Percentiles rank a stretch among this genome's conserved stretches.
Conservation (phyloP, 2,797 vertebrate species). For the Chromobotia macracanthus region DNA sequence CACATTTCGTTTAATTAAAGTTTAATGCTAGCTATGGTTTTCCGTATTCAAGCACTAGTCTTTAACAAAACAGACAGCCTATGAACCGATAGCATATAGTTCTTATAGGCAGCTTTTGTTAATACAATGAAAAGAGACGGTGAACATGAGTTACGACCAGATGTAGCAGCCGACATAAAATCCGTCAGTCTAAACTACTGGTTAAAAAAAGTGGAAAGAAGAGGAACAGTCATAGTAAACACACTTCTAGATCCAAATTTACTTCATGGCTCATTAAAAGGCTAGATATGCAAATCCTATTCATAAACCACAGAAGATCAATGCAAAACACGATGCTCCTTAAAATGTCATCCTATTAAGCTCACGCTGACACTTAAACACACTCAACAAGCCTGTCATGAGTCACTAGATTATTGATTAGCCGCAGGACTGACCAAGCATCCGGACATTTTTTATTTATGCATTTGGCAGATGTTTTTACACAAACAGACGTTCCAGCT, state of each 20-base stretch:
- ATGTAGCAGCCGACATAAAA: slow-evolving; percentile 15
- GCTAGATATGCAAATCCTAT: slow-evolving; percentile 53
- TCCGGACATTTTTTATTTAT: neutral
- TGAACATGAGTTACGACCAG: neutral
- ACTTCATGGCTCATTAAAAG: slow-evolving; percentile 31
- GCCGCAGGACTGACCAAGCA: slow-evolving; percentile 33
- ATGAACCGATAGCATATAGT: slow-evolving; percentile 1
- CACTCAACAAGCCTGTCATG: slow-evolving; percentile 4
- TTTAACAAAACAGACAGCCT: slow-evolving; percentile 2
- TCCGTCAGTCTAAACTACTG: neutral
- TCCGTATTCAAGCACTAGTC: slow-evolving; percentile 2
- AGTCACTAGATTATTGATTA: slow-evolving; percentile 37
- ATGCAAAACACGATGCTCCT: slow-evolving; percentile 42
- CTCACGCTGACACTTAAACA: slow-evolving; percentile 17
- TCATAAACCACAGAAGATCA: slow-evolving; percentile 55
- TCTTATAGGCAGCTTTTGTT: slow-evolving; percentile 11
- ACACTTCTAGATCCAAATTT: slow-evolving; percentile 23
- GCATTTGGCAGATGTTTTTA: no score
- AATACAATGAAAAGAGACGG: slow-evolving; percentile 30
- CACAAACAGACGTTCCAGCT: neutral
- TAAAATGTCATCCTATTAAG: neutral
- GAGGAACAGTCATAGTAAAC: slow-evolving; percentile 3
- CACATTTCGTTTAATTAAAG: neutral
- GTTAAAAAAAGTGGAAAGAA: neutral
- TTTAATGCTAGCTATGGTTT: slow-evolving; percentile 20